These are phyloP conservation scores for Augochlorella aurata DNA, from an alignment of 2,888 invertebrate species.

Conservation along the genomic window DNA sequence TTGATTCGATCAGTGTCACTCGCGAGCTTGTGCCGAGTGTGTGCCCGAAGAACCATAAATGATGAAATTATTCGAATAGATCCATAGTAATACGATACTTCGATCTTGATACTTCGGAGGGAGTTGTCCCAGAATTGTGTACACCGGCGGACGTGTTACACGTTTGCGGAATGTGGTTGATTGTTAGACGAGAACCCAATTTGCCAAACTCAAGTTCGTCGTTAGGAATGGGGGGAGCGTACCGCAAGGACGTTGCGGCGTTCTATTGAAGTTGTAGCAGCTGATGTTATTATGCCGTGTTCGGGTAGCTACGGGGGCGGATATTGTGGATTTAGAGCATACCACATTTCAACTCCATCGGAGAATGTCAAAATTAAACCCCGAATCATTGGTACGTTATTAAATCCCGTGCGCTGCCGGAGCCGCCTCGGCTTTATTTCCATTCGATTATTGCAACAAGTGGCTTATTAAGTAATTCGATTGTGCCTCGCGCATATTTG, in stretches of 20 bases:
- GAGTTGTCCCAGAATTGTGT: constrained; percentile 49
- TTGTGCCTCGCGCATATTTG: not conserved
- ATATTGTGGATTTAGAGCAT: constrained; percentile 60
- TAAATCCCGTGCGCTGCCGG: constrained; percentile 27
- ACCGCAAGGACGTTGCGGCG: constrained; percentile 65
- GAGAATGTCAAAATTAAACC: constrained; percentile 57
- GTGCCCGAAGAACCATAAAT: not conserved
- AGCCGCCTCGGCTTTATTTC: constrained; percentile 32
- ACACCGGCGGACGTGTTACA: constrained; percentile 60
- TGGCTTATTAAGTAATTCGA: constrained; percentile 34
- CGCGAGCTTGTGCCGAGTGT: no score
- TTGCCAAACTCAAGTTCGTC: constrained; percentile 69
- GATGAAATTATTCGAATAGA: not conserved
- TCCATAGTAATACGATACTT: constrained; percentile 41
- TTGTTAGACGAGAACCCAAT: constrained; percentile 70
- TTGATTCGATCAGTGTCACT: no score
- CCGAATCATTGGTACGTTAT: constrained; percentile 47
- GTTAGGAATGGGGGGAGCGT: constrained; percentile 32
- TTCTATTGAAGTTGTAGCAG: constrained; percentile 66
- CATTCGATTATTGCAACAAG: constrained; percentile 41
- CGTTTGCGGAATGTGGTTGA: constrained; percentile 69
- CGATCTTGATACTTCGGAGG: constrained; percentile 41
- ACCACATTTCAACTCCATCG: constrained; percentile 45
- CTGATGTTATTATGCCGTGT: constrained; percentile 64
- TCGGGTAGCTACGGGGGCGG: constrained; percentile 33